Evolutionary conservation across 2,797 vertebrate genomes (phyloP).

Genomic region (Lycodopsis pacificus): DNA sequence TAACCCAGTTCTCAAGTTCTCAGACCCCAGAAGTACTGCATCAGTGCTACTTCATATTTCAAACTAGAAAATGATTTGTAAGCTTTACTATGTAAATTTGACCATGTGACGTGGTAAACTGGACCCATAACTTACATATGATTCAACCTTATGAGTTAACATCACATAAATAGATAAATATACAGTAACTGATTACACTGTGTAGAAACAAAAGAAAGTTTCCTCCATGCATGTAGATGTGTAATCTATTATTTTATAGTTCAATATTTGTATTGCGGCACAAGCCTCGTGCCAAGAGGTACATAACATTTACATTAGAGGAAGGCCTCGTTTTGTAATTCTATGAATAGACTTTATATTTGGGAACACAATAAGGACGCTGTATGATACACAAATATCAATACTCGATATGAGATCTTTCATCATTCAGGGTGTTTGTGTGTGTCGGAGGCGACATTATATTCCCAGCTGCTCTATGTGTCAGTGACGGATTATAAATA

Average conservation of each 20-base stretch:
- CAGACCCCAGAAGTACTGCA: background rate
- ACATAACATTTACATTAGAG: background rate
- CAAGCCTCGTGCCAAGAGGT: background rate
- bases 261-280: background rate
- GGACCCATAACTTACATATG: background rate
- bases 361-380: background rate
- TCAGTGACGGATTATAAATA: conserved; percentile 68
- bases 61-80: background rate
- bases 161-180: background rate
- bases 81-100: background rate
- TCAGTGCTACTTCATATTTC: background rate
- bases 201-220: background rate
- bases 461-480: conserved; percentile 61
- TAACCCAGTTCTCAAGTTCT: conserved; percentile 13
- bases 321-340: background rate
- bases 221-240: background rate
- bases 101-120: background rate
- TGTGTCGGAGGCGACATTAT: conserved; percentile 32
- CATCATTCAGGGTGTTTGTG: background rate
- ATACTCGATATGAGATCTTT: background rate
- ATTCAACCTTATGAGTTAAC: background rate
- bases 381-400: background rate
- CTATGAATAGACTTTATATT: background rate
- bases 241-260: background rate
- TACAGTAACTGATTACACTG: background rate